Base-by-base conservation (phyloP, 2,113 vertebrate genomes). In the Nyctereutes procyonoides region DNA sequence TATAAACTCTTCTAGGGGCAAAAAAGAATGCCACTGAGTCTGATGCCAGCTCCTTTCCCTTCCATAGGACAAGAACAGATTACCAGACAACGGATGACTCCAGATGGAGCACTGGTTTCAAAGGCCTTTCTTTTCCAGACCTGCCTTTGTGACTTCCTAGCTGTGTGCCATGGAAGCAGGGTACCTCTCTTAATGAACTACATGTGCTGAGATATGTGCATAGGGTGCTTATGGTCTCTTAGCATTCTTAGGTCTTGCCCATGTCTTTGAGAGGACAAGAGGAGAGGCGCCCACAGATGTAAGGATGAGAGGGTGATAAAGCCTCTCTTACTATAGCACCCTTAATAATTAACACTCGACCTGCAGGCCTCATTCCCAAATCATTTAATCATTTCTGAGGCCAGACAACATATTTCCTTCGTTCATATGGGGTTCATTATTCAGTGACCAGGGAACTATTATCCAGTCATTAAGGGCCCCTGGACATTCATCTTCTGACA, bases 281-380 rank as follows among this genome's bases (percentile, higher is more conserved):
- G 3, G 60, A 90, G 20, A 65, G 24, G 48, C 0, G 3, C 11
- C 32, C 12, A 4, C 11, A 7, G 83, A 56, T n/a, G 38, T 74
- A 69, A 35, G 32, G 51, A 93, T 8, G 11, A 22, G 3, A 88
- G 15, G 56, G 79, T 85, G 51, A 96, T 58, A 77, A 76, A 82
- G 82, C n/a, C 32, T 56, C 92, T 60, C 53, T 77, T 48, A 56
- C 17, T 4, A 24, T 3, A 19, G 85, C 9, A 60, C 67, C 62
- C 87, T 97, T 51, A 92, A 94, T 94, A 88, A 97, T 96, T 87
- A 96, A 96, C 56, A 93, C 43, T 8, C 51, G 32, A 76, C 51
- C 84, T 63, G 62, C 51, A 35, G 85, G 62, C 67, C 69, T 69
- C 88, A 43, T 87, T 80, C 69, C 65, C 20, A 17, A 93, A 73